Base-by-base conservation (phyloP, 92 coral and sea anemone species). In the Palythoa caribaeorum region DNA sequence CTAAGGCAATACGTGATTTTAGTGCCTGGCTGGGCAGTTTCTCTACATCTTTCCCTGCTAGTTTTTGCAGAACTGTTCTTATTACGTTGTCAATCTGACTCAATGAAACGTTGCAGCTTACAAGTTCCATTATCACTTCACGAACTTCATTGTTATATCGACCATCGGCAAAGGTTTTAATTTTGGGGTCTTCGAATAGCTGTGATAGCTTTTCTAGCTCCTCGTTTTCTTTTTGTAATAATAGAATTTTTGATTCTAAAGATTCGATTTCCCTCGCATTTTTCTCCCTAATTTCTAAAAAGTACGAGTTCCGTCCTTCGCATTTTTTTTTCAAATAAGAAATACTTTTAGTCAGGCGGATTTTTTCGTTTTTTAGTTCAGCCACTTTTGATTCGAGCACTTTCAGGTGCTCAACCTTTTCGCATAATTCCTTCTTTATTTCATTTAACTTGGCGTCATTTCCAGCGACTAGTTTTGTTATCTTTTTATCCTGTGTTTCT, bases 371-470 rank as follows among this genome's bases (percentile, higher is more conserved):
- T 68, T 35, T 68, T 68, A 68, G 39, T 19, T 68, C 73, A 68
- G 73, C 73, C 73, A 68, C 73, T 68, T 68, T 68, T 68, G 73
- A 68, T 68, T 68, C 73, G 73, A 68, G 73, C 83, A 51, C 65
- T 47, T 77, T 77, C 65, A 77, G 52, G 63, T 48, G 63, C 65
- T 77, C 63, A 77, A 77, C n/a, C 3, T 51, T 53, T 28, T 28
- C 35, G 40, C 35, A 53, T 77, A 77, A 36, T 77, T 77, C 83
- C 39, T 77, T 13, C 52, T 44, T 77, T 44, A 77, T 51, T 44
- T 47, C 83, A 68, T 68, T 68, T 51, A 77, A 37, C 14, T 21
- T 77, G 83, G n/a, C 20, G 62, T 77, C 83, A 77, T 77, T 44
- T 52, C 83, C 54, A 44, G 83, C 83, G 52, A 9, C 83, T 44